These are phyloP conservation scores for Syngnathus typhle DNA, from an alignment of 2,113 vertebrate genomes.

Conservation along the genomic window DNA sequence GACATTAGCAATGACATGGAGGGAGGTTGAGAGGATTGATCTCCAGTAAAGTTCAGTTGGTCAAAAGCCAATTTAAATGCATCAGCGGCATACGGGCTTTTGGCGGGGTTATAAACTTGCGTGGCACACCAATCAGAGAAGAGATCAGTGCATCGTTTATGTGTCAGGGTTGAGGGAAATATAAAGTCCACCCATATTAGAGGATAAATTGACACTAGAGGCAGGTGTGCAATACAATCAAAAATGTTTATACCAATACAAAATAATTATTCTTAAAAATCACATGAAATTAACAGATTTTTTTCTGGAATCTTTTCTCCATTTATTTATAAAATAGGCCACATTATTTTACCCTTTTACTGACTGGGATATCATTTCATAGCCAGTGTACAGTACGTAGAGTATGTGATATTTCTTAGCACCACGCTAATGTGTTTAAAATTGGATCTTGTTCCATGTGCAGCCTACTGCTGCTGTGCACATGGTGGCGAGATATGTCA, in stretches of 20 bases:
- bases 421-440: conserved; percentile 1
- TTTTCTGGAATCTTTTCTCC: too few species aligned
- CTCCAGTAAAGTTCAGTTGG: conserved; percentile 30
- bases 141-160: neutral
- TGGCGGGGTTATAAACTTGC: neutral
- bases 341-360: neutral
- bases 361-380: neutral
- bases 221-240: neutral
- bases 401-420: neutral
- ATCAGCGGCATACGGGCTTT: conserved; percentile 33
- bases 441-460: neutral
- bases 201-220: neutral
- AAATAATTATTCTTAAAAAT: too few species aligned
- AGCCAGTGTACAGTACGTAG: neutral
- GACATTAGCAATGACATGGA: conserved; percentile 44
- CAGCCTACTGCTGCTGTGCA: conserved; percentile 8
- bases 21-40: conserved; percentile 37
- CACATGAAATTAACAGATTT: too few species aligned
- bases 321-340: too few species aligned
- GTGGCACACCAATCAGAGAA: neutral
- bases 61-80: conserved; percentile 52
- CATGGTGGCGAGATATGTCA: conserved; percentile 21
- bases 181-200: neutral
- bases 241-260: neutral
- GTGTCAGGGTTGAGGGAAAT: neutral